A percentile compares a stretch with the other conserved stretches of the same genome.
These are phyloP conservation scores for Copidosoma aretas DNA, from an alignment of 2,888 invertebrate genomes.

Conservation along the genomic window DNA sequence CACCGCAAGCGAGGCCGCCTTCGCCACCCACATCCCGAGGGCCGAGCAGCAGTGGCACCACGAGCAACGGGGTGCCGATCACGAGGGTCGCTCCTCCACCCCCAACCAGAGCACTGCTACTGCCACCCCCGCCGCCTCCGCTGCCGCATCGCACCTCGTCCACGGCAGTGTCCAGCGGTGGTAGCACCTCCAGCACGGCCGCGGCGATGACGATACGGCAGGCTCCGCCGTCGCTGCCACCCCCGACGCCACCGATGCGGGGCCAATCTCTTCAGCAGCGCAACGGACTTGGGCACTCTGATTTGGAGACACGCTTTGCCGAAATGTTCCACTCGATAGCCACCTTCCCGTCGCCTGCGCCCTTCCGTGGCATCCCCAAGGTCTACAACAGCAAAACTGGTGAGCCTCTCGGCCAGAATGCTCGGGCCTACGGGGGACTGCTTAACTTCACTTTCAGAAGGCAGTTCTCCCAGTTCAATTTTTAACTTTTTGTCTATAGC, in stretches of 20 bases:
- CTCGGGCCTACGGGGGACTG: slow-evolving; percentile 11
- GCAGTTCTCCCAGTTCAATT: slow-evolving; percentile 30
- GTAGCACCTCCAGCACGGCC: slow-evolving; percentile 22
- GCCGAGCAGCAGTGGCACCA: neutral
- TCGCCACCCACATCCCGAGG: slow-evolving; percentile 64
- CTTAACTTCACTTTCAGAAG: slow-evolving; percentile 22
- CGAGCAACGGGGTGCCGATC: slow-evolving; percentile 32
- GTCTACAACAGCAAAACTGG: slow-evolving; percentile 73
- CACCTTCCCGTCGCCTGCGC: slow-evolving; percentile 74
- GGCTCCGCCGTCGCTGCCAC: slow-evolving; percentile 54
- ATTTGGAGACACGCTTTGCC: slow-evolving; percentile 74
- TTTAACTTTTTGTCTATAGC: slow-evolving; percentile 8
- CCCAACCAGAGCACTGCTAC: slow-evolving; percentile 53
- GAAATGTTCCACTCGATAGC: slow-evolving; percentile 70
- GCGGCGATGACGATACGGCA: slow-evolving; percentile 46
- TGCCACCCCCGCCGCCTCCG: slow-evolving; percentile 59
- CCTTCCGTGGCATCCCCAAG: slow-evolving; percentile 72
- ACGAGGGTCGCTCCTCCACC: slow-evolving; percentile 59
- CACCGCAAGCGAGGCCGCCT: slow-evolving; percentile 68
- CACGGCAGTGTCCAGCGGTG: neutral
- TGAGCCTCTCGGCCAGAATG: slow-evolving; percentile 51
- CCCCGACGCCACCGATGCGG: slow-evolving; percentile 64
- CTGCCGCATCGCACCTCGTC: slow-evolving; percentile 53
- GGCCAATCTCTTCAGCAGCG: slow-evolving; percentile 49
- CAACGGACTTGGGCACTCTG: slow-evolving; percentile 56